phyloP scores from a whole-genome alignment of 2,888 invertebrate species.

The Liodrosophila aerea region DNA sequence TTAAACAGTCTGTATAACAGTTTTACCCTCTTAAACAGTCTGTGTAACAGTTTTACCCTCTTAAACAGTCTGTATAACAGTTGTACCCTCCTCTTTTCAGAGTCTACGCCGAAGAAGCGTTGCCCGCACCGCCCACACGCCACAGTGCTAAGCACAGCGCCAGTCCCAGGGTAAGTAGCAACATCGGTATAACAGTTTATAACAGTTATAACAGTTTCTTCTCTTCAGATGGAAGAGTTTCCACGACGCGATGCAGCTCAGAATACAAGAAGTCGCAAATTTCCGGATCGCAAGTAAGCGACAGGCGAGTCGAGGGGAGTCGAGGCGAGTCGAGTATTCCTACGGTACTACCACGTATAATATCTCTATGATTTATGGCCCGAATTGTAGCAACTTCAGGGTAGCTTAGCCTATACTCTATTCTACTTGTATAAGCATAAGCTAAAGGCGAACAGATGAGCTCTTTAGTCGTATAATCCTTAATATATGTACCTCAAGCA shows the following conservation, averaged over 20 bases:
- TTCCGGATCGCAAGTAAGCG: constrained; percentile 75
- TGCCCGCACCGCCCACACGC: constrained; percentile 60
- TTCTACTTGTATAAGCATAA: constrained; percentile 1
- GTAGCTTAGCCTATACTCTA: constrained; percentile 43
- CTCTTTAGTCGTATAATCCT: constrained; percentile 61
- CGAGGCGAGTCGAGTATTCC: not conserved
- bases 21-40: not conserved
- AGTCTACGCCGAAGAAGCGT: constrained; percentile 78
- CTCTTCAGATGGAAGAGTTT: constrained; percentile 76
- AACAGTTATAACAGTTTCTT: constrained; percentile 6
- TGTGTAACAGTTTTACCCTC: not conserved
- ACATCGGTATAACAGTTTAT: constrained; percentile 3
- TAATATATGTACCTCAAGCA: constrained; percentile 73
- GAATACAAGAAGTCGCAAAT: constrained; percentile 76
- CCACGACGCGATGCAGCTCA: constrained; percentile 78
- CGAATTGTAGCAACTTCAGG: constrained; percentile 39
- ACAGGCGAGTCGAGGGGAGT: no score
- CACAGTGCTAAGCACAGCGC: constrained; percentile 40
- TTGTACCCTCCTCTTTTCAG: constrained; percentile 76
- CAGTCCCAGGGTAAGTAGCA: constrained; percentile 58
- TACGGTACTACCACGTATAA: not conserved
- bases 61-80: not conserved
- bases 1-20: not conserved
- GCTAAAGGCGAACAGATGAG: constrained; percentile 19
- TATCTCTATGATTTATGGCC: not conserved